A percentile compares a stretch with the other conserved stretches of the same genome.
Evolutionary conservation across 2,113 vertebrate genomes (phyloP).

Genomic region (Tylochromis polylepis): DNA sequence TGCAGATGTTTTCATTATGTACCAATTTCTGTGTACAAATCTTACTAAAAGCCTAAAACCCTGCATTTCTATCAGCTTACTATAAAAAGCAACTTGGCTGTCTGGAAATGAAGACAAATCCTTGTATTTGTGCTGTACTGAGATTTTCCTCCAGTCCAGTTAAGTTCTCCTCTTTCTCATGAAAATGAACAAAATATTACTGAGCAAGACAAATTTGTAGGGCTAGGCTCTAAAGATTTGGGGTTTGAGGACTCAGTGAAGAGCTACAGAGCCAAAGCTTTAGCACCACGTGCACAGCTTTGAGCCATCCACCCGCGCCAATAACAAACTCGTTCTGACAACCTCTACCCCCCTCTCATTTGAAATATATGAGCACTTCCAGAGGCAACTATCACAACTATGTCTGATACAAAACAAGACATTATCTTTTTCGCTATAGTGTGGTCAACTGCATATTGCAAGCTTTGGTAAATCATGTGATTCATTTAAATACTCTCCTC

Average conservation of each 20-base stretch:
- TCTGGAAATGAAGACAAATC: background rate
- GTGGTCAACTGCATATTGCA: accelerated
- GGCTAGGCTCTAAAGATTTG: background rate
- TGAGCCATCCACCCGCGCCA: background rate
- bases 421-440: background rate
- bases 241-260: background rate
- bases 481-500: background rate
- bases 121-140: background rate
- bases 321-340: background rate
- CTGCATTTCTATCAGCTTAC: background rate
- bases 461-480: background rate
- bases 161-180: background rate
- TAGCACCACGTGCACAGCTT: background rate
- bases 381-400: background rate
- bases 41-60: background rate
- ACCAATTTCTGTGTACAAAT: background rate
- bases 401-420: background rate
- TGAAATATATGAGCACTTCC: background rate
- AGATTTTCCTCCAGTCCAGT: background rate
- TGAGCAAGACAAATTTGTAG: background rate
- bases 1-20: background rate
- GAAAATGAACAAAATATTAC: background rate
- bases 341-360: background rate
- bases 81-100: background rate
- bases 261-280: background rate